Evolutionary conservation across 53 echinoderm and acorn worm species (phyloP).

Genomic region (Henricia sp.): DNA sequence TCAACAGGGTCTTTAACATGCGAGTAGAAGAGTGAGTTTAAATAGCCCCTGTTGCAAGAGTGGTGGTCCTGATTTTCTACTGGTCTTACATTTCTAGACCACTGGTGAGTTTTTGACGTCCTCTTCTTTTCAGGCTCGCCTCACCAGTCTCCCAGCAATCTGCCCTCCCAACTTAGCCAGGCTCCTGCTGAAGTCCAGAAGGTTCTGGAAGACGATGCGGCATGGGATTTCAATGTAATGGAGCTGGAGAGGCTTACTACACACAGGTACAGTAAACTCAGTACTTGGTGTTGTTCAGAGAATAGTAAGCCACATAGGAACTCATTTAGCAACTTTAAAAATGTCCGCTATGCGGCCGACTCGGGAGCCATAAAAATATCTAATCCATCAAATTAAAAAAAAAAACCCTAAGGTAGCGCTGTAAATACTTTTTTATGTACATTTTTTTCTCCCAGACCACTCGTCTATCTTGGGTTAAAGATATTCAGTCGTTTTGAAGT

Average conservation of each 20-base stretch:
- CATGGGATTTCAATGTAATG: slow-evolving; percentile 86
- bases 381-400: too few species aligned
- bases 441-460: too few species aligned
- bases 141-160: slow-evolving; percentile 62
- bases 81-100: too few species aligned
- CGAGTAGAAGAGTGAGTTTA: too few species aligned
- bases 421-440: neutral
- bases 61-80: too few species aligned
- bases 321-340: neutral
- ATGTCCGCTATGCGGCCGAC: neutral
- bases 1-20: too few species aligned
- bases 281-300: neutral
- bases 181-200: slow-evolving; percentile 83
- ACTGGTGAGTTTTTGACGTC: too few species aligned
- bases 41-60: too few species aligned
- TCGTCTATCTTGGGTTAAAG: slow-evolving; percentile 85
- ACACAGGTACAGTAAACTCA: too few species aligned
- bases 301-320: too few species aligned
- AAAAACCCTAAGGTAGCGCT: neutral
- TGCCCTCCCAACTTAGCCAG: slow-evolving; percentile 83
- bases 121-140: slow-evolving; percentile 57
- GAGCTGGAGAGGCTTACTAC: slow-evolving; percentile 88
- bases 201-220: slow-evolving; percentile 68
- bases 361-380: too few species aligned
- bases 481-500: slow-evolving; percentile 89